Evolutionary conservation across 2,113 vertebrate species (phyloP), one percentile per base, ranked within the genome.

Genomic region (Carassius auratus): DNA sequence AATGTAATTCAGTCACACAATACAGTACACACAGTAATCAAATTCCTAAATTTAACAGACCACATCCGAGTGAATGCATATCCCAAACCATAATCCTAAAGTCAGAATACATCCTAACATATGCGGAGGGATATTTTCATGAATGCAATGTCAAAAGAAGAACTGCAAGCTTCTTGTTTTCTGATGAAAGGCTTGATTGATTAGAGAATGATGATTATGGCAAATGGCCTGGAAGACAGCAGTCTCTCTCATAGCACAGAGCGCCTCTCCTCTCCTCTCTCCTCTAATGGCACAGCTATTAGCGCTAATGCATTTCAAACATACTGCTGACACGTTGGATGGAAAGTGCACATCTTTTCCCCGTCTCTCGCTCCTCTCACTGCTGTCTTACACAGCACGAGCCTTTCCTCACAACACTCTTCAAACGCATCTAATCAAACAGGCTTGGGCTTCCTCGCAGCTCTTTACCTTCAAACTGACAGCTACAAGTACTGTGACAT

Each of bases 261-360:
- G 92, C 92, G 93, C 48, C 48, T 50, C 48, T 50, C 89, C 93
- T 94, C 92, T 90, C 90, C 92, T 93, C 92, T 90, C 90, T 92
- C 88, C 92, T 92, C 93, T 97, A 96, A 97, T 95, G 96, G 96
- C 92, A 94, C 93, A 92, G 94, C 96, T 96, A 96, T 97, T 96
- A 97, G 95, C 92, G 88, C 95, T 96, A 97, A 96, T 95, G 96
- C 96, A 95, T 96, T 91, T 91, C 95, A 95, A 96, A 96, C 94
- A 89, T 94, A 95, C 94, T 93, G 95, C 96, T 96, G 96, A 94
- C 90, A 92, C 92, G 93, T 93, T 95, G 89, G 92, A 93, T 91
- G 93, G 94, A 93, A 94, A 95, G 94, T 90, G 91, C 91, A 90
- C 57, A 62, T 91, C 45, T 88, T 89, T 88, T 73, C 93, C 89